phyloP scores from a whole-genome alignment of 1,140 invertebrate species.

The Zaprionus vittiger region DNA sequence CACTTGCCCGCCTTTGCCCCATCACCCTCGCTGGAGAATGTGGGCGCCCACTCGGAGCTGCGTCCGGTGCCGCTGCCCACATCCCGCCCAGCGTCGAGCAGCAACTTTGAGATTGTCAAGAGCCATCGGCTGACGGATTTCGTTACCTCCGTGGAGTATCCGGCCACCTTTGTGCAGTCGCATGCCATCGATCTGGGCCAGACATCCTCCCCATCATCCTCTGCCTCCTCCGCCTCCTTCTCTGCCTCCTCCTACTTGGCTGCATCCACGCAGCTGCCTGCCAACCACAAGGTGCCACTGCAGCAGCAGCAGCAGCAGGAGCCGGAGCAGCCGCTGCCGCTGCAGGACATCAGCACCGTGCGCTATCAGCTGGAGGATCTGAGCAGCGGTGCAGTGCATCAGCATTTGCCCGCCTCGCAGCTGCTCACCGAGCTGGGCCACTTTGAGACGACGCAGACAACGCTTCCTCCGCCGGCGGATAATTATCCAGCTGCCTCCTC shows the following conservation, averaged over 20 bases:
- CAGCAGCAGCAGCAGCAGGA: slow-evolving; percentile 13
- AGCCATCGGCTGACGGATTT: slow-evolving; percentile 87
- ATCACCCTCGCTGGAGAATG: slow-evolving; percentile 46
- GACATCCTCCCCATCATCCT: background rate
- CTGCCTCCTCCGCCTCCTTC: no score
- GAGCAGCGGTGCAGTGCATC: slow-evolving; percentile 63
- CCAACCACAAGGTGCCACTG: slow-evolving; percentile 16
- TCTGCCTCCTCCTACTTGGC: no score
- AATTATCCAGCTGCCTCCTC: slow-evolving; percentile 74
- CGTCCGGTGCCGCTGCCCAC: slow-evolving; percentile 49
- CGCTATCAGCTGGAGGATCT: slow-evolving; percentile 81
- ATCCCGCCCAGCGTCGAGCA: slow-evolving; percentile 34
- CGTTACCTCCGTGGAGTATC: slow-evolving; percentile 88
- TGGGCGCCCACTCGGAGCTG: slow-evolving; percentile 73
- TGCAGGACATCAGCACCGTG: slow-evolving; percentile 58
- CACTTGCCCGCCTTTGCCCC: background rate
- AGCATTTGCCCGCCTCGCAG: slow-evolving; percentile 75
- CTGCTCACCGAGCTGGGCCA: slow-evolving; percentile 74
- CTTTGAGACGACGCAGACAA: slow-evolving; percentile 44
- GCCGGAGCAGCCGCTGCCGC: background rate
- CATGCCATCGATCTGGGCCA: slow-evolving; percentile 86
- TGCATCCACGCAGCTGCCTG: slow-evolving; percentile 1
- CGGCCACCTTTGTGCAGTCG: slow-evolving; percentile 87
- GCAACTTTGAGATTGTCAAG: slow-evolving; percentile 85
- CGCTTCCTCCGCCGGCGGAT: slow-evolving; percentile 84